Conservation (phyloP, 2,113 vertebrate species). For the Trematocara zebra region DNA sequence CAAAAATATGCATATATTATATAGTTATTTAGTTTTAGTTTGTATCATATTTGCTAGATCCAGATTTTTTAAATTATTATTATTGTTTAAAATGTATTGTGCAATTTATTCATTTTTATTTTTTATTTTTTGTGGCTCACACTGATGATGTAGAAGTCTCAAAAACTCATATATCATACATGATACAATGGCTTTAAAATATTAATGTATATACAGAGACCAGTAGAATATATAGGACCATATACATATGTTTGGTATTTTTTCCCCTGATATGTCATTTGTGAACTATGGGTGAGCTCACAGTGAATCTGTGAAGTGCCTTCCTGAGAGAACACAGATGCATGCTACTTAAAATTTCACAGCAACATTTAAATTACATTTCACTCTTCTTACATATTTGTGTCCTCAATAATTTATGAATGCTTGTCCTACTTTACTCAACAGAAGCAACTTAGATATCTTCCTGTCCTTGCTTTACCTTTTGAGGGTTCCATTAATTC, state of each 20-base stretch:
- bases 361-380: conserved; percentile 46
- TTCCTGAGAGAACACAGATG: conserved; percentile 8
- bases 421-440: conserved; percentile 34
- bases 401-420: conserved; percentile 54
- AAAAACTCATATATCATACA: not conserved
- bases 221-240: not conserved
- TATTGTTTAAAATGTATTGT: not conserved
- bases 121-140: not conserved
- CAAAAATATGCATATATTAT: not conserved
- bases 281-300: not conserved
- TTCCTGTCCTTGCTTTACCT: not conserved
- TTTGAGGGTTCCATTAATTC: not conserved
- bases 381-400: conserved; percentile 22
- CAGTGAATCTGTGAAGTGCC: not conserved
- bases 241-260: not conserved
- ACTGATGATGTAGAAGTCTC: not conserved
- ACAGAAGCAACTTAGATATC: not conserved
- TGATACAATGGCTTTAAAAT: not conserved
- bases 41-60: not conserved
- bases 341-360: conserved; percentile 28
- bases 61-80: not conserved
- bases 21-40: not conserved
- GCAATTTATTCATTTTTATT: not conserved
- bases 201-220: not conserved
- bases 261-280: not conserved